A percentile compares a stretch with the other conserved stretches of the same genome.
These are phyloP conservation scores for Scaeva pyrastri DNA, from an alignment of 2,888 invertebrate species.

Conservation along the genomic window DNA sequence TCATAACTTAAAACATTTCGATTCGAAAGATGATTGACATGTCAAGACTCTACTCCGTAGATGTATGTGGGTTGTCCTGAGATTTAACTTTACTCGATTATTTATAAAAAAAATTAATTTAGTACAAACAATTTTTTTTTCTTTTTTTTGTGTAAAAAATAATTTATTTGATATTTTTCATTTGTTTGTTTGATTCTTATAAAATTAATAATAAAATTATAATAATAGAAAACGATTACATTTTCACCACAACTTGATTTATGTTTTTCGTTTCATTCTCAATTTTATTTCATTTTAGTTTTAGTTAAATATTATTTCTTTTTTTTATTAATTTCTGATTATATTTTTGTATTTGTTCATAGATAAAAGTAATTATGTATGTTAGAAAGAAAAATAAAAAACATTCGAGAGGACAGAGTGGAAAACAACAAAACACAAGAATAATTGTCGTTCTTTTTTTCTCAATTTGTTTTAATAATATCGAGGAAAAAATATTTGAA, in stretches of 20 bases:
- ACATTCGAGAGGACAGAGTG: slow-evolving; percentile 48
- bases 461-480: slow-evolving; percentile 5
- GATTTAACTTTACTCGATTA: too few relatives aligned
- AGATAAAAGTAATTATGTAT: not conserved
- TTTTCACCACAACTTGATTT: slow-evolving; percentile 59
- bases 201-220: slow-evolving; percentile 75
- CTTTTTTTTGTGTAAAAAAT: slow-evolving; percentile 77
- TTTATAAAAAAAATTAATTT: too few relatives aligned
- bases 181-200: slow-evolving; percentile 67
- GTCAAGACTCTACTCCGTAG: too few relatives aligned
- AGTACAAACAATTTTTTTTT: not conserved
- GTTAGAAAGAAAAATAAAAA: slow-evolving; percentile 42
- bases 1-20: too few relatives aligned
- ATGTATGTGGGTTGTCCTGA: too few relatives aligned
- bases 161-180: slow-evolving; percentile 76
- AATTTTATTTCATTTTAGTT: slow-evolving; percentile 9
- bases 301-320: slow-evolving; percentile 25
- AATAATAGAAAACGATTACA: slow-evolving; percentile 71
- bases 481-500: slow-evolving; percentile 16
- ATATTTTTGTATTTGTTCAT: slow-evolving; percentile 18
- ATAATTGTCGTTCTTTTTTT: slow-evolving; percentile 20
- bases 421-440: slow-evolving; percentile 51
- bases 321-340: slow-evolving; percentile 34
- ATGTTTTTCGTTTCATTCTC: slow-evolving; percentile 16
- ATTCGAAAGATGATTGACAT: too few relatives aligned